Evolutionary conservation across 1,140 invertebrate species (phyloP), one percentile per base, ranked within the genome.

Genomic region (Druon quercuslanigerum): DNA sequence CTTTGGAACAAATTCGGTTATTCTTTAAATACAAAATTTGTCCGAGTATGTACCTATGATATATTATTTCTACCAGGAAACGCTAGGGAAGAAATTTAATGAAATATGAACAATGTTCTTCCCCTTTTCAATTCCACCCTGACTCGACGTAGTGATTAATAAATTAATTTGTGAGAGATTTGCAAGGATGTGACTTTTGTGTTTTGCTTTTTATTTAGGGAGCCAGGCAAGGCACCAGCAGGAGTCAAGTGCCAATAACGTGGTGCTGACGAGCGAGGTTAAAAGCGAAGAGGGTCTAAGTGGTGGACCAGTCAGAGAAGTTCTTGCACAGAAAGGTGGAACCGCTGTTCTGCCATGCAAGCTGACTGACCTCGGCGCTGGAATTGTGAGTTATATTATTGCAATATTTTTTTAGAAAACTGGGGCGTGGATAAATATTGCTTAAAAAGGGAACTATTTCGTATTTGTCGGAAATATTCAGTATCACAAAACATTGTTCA

Each of bases 281-380:
- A 80, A 83, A 20, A 71, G 75, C 82, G 82, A 84, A 77, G 84
- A 85, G 75, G 87, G 88, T 78, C 78, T 84, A 73, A 83, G 88
- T 80, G 83, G 84, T 80, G 83, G 84, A 76, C 83, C 87, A 77
- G 75, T 88, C 75, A 87, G 82, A 50, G 92, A 94, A 51, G 93
- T 95, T 52, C 92, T 94, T n/a, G 94, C 95, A 19, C 95, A 96
- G 89, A 94, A 93, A 77, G 95, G 94, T 73, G 94, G 94, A 52
- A 94, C 94, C 16, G 95, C 95, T 54, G 94, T 93, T 75, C 90
- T 96, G 60, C 95, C 95, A 25, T 95, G 95, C 89, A 94, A 94
- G 83, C 93, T 95, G 56, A 92, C 92, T 82, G 94, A 95, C 82
- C 92, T 94, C 76, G 94, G 93, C 46, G 94, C 93, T 73, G 95